phyloP scores from a whole-genome alignment of 2,113 vertebrate genomes.

The Anguilla japonica region DNA sequence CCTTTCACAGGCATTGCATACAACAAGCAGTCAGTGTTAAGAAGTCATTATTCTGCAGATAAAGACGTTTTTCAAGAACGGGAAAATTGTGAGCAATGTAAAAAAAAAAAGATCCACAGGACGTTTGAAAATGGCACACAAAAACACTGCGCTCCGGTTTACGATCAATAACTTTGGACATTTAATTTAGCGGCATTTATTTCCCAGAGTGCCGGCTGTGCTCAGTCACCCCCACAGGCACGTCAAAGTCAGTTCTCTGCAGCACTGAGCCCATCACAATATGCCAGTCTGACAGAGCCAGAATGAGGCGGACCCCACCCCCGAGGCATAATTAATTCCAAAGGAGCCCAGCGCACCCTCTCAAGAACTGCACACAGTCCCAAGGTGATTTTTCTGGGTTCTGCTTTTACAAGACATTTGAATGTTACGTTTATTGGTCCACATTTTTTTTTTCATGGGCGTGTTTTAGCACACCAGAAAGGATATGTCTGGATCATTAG shows the following conservation, averaged over 20 bases:
- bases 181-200: slow-evolving; percentile 5
- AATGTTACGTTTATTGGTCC: background rate
- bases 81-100: background rate
- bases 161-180: slow-evolving; percentile 7
- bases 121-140: background rate
- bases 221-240: background rate
- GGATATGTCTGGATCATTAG: background rate
- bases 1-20: background rate
- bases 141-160: background rate
- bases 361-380: background rate
- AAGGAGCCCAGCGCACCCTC: background rate
- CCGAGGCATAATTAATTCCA: background rate
- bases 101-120: background rate
- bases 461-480: background rate
- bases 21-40: background rate
- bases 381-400: background rate
- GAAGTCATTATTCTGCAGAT: background rate
- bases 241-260: slow-evolving; percentile 6
- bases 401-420: background rate
- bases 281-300: background rate
- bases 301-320: background rate
- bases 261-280: slow-evolving; percentile 1
- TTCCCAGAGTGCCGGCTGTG: background rate
- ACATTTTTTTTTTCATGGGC: background rate
- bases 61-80: background rate